A percentile compares a stretch with the other conserved stretches of the same genome.
These are phyloP conservation scores for Aurelia aurita DNA, from an alignment of 30 jellyfish, hydroid and myxozoan genomes.

Conservation along the genomic window DNA sequence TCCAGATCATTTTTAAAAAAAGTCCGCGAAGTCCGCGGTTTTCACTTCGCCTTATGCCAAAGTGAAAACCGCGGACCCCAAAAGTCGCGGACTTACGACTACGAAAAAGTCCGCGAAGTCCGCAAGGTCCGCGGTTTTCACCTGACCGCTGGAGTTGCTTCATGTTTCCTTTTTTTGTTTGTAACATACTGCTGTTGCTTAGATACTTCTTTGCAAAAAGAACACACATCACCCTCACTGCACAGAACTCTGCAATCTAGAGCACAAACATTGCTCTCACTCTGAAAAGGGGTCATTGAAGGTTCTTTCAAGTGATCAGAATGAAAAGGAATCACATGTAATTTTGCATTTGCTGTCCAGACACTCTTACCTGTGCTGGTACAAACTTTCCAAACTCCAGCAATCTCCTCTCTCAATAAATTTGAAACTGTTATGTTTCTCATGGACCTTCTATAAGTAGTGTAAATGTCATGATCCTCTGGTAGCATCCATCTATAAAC, in stretches of 20 bases:
- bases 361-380: constrained; percentile 24
- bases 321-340: constrained; percentile 2
- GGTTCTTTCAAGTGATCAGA: background rate
- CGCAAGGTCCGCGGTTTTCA: too few relatives aligned
- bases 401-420: constrained; percentile 17
- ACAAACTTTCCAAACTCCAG: constrained; percentile 2
- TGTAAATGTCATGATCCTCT: constrained; percentile 36
- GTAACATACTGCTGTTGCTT: background rate
- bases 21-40: too few relatives aligned
- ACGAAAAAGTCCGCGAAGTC: too few relatives aligned
- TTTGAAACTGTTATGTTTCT: constrained; percentile 40
- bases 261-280: background rate
- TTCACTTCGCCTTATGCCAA: too few relatives aligned
- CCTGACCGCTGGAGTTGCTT: constrained; percentile 35
- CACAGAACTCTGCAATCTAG: background rate
- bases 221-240: background rate
- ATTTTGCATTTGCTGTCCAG: background rate
- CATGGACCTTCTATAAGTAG: constrained; percentile 40
- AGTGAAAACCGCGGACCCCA: too few relatives aligned
- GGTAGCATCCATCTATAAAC: constrained; percentile 63
- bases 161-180: constrained; percentile 7
- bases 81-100: constrained; percentile 8
- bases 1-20: too few relatives aligned
- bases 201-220: background rate
- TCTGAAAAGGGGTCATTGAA: background rate